Conservation (phyloP, 2,113 vertebrate genomes). For the Zapus hudsonius region DNA sequence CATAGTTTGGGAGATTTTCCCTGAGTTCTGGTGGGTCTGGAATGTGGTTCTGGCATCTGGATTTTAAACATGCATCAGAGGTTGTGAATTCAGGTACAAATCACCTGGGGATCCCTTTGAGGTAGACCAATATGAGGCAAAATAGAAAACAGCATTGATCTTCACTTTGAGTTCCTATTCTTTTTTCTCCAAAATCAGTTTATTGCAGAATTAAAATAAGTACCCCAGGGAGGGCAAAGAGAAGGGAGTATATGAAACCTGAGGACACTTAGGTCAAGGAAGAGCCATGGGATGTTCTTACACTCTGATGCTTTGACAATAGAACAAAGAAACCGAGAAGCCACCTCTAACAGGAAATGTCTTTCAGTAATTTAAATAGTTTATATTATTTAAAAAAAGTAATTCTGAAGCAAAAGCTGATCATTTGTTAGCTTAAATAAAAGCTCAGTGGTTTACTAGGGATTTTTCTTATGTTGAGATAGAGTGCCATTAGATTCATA, state of each 20-base stretch:
- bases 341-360: constrained; percentile 13
- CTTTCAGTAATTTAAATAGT: constrained; percentile 17
- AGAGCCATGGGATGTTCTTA: neutral
- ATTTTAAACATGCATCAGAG: neutral
- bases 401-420: neutral
- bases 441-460: neutral
- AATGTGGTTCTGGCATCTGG: neutral
- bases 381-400: neutral
- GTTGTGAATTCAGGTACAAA: neutral
- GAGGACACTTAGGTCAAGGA: constrained; percentile 32
- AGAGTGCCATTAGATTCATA: neutral
- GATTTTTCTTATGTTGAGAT: constrained; percentile 41
- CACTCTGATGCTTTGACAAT: constrained; percentile 45
- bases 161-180: neutral
- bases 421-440: constrained; percentile 32
- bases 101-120: neutral
- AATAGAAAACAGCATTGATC: neutral
- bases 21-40: neutral
- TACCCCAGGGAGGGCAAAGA: no score
- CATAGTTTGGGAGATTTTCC: neutral
- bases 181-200: neutral
- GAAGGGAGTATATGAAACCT: neutral
- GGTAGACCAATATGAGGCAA: neutral
- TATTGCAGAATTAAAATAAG: neutral
- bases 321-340: constrained; percentile 5